Base-by-base conservation (phyloP, 2,888 invertebrate genomes). In the Thymelicus acteon region DNA sequence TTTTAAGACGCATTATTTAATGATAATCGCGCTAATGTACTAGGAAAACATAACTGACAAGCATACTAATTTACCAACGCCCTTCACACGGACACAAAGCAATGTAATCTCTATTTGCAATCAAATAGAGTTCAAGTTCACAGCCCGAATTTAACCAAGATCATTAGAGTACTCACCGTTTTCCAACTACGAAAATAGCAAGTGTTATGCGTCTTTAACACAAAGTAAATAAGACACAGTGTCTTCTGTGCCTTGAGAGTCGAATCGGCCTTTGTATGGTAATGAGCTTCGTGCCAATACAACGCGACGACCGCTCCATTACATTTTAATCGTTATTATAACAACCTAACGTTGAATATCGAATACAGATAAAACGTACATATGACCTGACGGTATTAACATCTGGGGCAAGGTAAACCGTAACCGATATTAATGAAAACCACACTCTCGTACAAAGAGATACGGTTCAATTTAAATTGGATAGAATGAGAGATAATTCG, bases 11-110 rank as follows among this genome's bases (percentile, higher is more conserved):
- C 63, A 70, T 70, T 70, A 70, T 57, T 69, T 69, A 69, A 65
- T 52, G 65, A 57, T 74, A 78, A 78, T 73, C 76, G 78, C 77
- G 78, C 76, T 76, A 79, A 79, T 74, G 72, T 79, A 80, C 80
- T 72, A 80, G 80, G 79, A 74, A 69, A 61, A 62, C 77, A 80
- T 74, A 74, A 77, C 67, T 39, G 57, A 49, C 65, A 49, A 72
- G 78, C 72, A 72, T 67, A 73, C 75, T 72, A 75, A 75, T 62
- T 69, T 58, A 67, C 62, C 63, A 65, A 67, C 72, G 72, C 67
- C 68, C 70, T 68, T 68, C 54, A 63, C 44, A 63, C 24, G 37
- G 10, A 48, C 67, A 57, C 69, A 72, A 49, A 24, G 47, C 10
- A 77, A 73, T 73, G 19, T 71, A 67, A 74, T 63, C 75, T 75